These are phyloP conservation scores for Ailuropoda melanoleuca DNA, from an alignment of 2,113 vertebrate genomes.

Conservation along the genomic window DNA sequence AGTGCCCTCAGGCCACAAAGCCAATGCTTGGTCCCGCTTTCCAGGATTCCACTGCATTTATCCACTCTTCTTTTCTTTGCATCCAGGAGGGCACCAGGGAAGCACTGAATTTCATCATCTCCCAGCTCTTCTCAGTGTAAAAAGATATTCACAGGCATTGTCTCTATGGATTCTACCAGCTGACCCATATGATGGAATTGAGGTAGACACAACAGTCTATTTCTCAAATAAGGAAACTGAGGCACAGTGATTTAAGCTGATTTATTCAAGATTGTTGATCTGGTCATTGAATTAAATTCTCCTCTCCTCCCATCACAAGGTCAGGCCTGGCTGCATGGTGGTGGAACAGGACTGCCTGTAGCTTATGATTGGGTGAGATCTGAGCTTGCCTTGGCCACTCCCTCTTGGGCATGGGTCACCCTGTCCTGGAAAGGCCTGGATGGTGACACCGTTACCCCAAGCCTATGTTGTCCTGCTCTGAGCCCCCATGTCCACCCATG, in stretches of 20 bases:
- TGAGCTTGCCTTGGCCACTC: neutral
- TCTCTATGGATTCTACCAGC: fast-evolving
- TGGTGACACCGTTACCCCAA: neutral
- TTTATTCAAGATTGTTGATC: neutral
- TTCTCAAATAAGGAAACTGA: neutral
- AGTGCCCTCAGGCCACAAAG: neutral
- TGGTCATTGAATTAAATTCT: neutral
- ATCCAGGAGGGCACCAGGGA: neutral
- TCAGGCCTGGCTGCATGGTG: fast-evolving
- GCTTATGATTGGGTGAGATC: neutral
- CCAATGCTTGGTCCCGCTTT: neutral
- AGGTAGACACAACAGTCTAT: neutral
- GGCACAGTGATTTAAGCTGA: neutral
- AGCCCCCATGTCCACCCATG: neutral
- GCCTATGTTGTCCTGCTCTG: neutral
- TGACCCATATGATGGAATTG: neutral
- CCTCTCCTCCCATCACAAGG: neutral
- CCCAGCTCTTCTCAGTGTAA: neutral
- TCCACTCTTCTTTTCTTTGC: neutral
- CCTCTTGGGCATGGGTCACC: neutral
- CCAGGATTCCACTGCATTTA: neutral
- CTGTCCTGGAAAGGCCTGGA: neutral
- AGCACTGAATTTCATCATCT: fast-evolving
- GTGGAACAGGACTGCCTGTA: neutral
- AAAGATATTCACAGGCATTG: neutral